Evolutionary conservation across 2,797 vertebrate genomes (phyloP).

Genomic region (Brachymystax lenok): DNA sequence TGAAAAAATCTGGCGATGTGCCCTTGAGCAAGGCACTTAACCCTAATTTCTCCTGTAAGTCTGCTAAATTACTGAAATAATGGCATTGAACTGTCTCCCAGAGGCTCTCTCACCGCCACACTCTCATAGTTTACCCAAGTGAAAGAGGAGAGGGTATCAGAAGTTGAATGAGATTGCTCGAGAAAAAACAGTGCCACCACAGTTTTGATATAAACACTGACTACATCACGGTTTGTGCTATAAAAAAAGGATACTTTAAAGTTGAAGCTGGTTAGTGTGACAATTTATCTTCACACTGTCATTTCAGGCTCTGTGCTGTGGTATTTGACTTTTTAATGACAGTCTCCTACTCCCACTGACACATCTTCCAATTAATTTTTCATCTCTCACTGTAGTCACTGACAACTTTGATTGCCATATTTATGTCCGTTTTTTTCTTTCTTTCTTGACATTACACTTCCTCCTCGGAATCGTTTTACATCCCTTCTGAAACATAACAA

Average conservation of each 20-base stretch:
- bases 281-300: constrained; percentile 47
- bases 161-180: constrained; percentile 65
- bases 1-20: too few relatives aligned
- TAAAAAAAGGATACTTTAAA: constrained; percentile 49
- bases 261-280: constrained; percentile 47
- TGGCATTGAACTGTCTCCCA: constrained; percentile 55
- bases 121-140: constrained; percentile 67
- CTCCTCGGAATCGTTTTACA: constrained; percentile 14
- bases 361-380: constrained; percentile 24
- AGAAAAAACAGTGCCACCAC: constrained; percentile 51
- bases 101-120: constrained; percentile 57
- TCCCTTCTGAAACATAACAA: constrained; percentile 4
- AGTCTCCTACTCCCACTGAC: constrained; percentile 32
- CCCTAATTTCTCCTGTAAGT: too few relatives aligned
- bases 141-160: constrained; percentile 69
- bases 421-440: neutral
- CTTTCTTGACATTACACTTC: constrained; percentile 12
- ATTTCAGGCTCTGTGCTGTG: constrained; percentile 30
- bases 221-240: constrained; percentile 47
- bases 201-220: constrained; percentile 55
- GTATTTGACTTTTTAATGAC: constrained; percentile 57
- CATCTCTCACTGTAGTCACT: neutral
- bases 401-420: constrained; percentile 18
- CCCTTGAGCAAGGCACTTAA: too few relatives aligned
- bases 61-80: constrained; percentile 8